A percentile compares a stretch with the other conserved stretches of the same genome.
These are phyloP conservation scores for Linyphia triangularis DNA, from an alignment of 2,888 invertebrate genomes.

Conservation along the genomic window DNA sequence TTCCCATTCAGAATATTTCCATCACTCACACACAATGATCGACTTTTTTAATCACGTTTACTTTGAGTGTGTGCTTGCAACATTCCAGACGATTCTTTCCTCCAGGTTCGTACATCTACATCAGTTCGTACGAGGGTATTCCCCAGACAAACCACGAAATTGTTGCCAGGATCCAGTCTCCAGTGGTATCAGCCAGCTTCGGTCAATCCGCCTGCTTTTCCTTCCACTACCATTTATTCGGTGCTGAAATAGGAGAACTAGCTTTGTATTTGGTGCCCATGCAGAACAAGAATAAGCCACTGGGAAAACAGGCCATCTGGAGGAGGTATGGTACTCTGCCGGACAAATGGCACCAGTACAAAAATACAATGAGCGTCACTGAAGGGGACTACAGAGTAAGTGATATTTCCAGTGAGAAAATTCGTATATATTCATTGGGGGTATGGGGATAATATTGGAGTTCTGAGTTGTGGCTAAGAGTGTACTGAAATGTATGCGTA, in stretches of 20 bases:
- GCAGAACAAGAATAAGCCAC: neutral
- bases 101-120: conserved; percentile 61
- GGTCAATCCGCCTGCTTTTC: conserved; percentile 83
- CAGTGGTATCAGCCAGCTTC: conserved; percentile 83
- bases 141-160: conserved; percentile 40
- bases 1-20: too few relatives aligned
- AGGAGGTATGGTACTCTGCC: conserved; percentile 62
- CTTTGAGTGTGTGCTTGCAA: too few relatives aligned
- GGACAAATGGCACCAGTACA: conserved; percentile 63
- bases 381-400: conserved; percentile 69
- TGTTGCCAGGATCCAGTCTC: conserved; percentile 82
- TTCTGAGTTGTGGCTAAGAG: too few relatives aligned
- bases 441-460: too few relatives aligned
- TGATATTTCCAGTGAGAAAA: too few relatives aligned
- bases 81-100: neutral
- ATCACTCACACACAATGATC: too few relatives aligned
- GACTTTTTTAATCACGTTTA: too few relatives aligned
- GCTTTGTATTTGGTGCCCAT: conserved; percentile 47
- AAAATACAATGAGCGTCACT: conserved; percentile 36
- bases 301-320: conserved; percentile 61
- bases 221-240: conserved; percentile 88
- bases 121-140: conserved; percentile 57
- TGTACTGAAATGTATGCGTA: too few relatives aligned
- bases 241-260: conserved; percentile 82
- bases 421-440: too few relatives aligned